Evolutionary conservation across 1,140 invertebrate genomes (phyloP).

Genomic region (Propsilocerus akamusi): DNA sequence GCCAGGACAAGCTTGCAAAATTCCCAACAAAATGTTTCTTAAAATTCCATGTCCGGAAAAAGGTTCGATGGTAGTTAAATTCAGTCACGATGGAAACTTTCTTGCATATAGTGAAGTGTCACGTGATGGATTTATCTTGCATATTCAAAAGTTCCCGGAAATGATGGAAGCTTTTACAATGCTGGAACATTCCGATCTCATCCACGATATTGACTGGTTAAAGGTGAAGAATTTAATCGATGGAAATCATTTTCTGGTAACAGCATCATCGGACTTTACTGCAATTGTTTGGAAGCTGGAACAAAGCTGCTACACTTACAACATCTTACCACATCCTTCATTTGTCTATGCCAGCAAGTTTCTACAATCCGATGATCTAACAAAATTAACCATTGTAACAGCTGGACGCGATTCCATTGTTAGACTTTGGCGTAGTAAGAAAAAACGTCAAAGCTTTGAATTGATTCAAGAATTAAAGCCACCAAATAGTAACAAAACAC

Average conservation of each 20-base stretch:
- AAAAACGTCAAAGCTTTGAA: not conserved
- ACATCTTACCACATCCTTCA: not conserved
- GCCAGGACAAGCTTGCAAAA: not conserved
- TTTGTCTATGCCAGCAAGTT: not conserved
- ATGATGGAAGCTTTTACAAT: not conserved
- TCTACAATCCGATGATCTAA: not conserved
- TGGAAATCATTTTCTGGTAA: not conserved
- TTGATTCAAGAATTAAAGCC: not conserved
- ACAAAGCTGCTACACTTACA: not conserved
- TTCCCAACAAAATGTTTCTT: not conserved
- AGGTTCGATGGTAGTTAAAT: not conserved
- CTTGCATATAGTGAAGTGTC: not conserved
- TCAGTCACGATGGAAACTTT: not conserved
- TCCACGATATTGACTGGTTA: not conserved
- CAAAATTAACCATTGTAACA: not conserved
- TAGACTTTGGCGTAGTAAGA: not conserved
- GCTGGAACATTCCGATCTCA: not conserved
- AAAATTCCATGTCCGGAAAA: not conserved
- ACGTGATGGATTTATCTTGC: not conserved
- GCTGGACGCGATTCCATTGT: not conserved
- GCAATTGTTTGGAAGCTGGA: not conserved
- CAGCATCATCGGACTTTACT: not conserved
- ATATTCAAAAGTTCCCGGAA: not conserved
- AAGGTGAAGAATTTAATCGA: not conserved
- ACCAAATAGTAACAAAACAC: not conserved